Percentiles rank a stretch among this genome's conserved stretches.
These are phyloP conservation scores for Nibea coibor DNA, from an alignment of 2,113 vertebrate species.

Conservation along the genomic window DNA sequence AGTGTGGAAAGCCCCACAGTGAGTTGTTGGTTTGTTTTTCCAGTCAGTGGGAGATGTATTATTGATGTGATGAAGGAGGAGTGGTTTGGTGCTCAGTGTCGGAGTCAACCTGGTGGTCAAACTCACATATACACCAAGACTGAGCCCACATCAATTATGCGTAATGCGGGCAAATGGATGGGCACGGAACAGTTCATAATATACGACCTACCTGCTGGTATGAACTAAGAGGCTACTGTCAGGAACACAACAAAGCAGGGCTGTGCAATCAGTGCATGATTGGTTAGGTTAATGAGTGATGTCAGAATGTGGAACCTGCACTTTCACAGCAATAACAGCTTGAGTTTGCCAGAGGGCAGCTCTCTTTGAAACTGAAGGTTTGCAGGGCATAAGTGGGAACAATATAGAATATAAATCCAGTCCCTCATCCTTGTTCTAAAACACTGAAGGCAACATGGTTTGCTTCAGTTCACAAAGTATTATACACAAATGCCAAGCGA, in stretches of 20 bases:
- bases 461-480: too few relatives aligned
- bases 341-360: not conserved
- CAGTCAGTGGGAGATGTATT: conserved; percentile 32
- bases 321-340: not conserved
- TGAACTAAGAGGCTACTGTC: not conserved
- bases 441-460: too few relatives aligned
- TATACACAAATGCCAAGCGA: too few relatives aligned
- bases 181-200: not conserved
- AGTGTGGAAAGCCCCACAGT: conserved; percentile 22
- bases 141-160: conserved; percentile 6
- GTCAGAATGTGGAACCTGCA: conserved; percentile 15
- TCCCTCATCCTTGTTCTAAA: too few relatives aligned
- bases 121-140: conserved; percentile 13
- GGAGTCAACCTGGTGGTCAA: conserved; percentile 10
- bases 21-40: conserved; percentile 28
- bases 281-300: not conserved
- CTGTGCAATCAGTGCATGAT: not conserved
- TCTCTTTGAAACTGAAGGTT: not conserved
- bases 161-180: conserved; percentile 11
- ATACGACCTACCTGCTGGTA: not conserved
- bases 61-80: not conserved
- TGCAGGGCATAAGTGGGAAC: not conserved
- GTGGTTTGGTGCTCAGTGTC: not conserved
- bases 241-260: not conserved
- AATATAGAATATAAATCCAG: not conserved